Percentiles rank a stretch among this genome's conserved stretches.
Conservation (phyloP, 2,888 invertebrate genomes). For the Drepana falcataria region DNA sequence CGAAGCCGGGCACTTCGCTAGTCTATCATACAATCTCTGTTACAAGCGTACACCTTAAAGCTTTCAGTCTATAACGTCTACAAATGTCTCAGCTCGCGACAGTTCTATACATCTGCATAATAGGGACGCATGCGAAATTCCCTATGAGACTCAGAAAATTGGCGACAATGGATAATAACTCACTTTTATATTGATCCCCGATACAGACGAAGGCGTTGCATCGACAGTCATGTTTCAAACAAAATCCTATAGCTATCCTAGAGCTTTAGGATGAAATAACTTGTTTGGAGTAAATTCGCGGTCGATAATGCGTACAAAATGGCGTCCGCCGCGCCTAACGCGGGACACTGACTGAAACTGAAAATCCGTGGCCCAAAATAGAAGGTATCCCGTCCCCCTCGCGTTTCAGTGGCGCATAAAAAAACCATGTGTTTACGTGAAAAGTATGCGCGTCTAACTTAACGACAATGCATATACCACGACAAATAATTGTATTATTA, state of each 20-base stretch:
- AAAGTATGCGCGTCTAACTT: slow-evolving; percentile 27
- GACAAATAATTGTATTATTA: not conserved
- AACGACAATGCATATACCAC: slow-evolving; percentile 9
- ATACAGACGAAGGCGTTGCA: slow-evolving; percentile 45
- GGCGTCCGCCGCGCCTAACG: slow-evolving; percentile 57
- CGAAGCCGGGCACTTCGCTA: too few relatives aligned
- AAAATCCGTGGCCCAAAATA: slow-evolving; percentile 71
- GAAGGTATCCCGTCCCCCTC: slow-evolving; percentile 58
- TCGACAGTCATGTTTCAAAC: slow-evolving; percentile 55
- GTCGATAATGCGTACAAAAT: slow-evolving; percentile 31
- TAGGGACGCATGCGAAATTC: not conserved
- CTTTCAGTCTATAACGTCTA: not conserved
- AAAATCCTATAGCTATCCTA: slow-evolving; percentile 13
- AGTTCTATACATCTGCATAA: not conserved
- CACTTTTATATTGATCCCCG: slow-evolving; percentile 71
- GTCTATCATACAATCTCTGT: too few relatives aligned
- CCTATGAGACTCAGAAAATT: too few relatives aligned
- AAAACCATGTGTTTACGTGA: too few relatives aligned
- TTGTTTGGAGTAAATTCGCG: slow-evolving; percentile 15
- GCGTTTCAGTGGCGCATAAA: slow-evolving; percentile 24
- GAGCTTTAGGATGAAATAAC: slow-evolving; percentile 1
- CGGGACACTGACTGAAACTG: slow-evolving; percentile 63
- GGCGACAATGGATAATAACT: too few relatives aligned
- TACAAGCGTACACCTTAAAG: not conserved
- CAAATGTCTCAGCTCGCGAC: not conserved